These are phyloP conservation scores for Aphidius ervi DNA, from an alignment of 1,140 invertebrate species.

Conservation along the genomic window DNA sequence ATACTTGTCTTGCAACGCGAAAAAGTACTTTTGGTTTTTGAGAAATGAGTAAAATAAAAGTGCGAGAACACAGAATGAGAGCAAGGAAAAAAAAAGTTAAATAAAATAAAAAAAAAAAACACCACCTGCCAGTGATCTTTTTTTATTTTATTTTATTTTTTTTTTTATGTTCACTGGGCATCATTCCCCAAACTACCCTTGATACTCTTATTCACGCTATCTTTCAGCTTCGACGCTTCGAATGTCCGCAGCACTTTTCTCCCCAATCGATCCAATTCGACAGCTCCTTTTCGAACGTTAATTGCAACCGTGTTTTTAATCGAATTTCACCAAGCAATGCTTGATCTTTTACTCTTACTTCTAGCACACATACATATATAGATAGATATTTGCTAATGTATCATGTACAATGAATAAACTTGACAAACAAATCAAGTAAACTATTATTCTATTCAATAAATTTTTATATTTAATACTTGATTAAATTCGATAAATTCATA, in stretches of 20 bases:
- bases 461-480: not conserved
- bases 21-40: conserved; percentile 11
- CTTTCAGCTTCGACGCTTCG: not conserved
- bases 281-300: conserved; percentile 21
- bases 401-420: no score
- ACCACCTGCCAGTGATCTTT: no score
- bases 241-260: not conserved
- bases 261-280: conserved; percentile 12
- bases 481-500: not conserved
- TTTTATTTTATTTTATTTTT: no score
- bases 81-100: not conserved
- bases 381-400: no score
- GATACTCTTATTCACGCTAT: not conserved
- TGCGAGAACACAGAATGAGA: not conserved
- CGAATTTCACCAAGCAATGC: conserved; percentile 11
- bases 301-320: conserved; percentile 25
- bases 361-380: not conserved
- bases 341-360: not conserved
- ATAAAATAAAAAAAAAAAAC: no score
- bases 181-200: not conserved
- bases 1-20: conserved; percentile 2
- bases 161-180: no score
- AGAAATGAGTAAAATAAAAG: conserved; percentile 5
- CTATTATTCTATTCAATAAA: no score
- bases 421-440: no score